phyloP scores from a whole-genome alignment of 2,113 vertebrate species.

The Passer montanus region DNA sequence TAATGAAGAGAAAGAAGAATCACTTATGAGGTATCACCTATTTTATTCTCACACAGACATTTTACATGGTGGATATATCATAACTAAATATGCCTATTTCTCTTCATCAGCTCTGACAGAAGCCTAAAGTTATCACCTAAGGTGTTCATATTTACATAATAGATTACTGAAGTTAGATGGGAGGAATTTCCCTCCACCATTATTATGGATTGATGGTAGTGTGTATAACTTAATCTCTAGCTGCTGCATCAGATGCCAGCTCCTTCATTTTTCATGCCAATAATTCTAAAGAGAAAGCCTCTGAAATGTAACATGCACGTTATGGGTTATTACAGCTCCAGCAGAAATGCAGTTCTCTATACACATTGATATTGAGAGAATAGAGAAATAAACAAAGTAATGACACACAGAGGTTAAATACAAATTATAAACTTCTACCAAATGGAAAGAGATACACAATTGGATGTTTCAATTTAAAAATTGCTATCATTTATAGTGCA shows the following conservation, averaged over 20 bases:
- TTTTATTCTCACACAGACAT: neutral
- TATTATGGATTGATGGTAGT: neutral
- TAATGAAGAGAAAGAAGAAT: constrained; percentile 11
- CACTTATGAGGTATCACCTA: neutral
- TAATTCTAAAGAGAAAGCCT: neutral
- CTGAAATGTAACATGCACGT: neutral
- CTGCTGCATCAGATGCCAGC: neutral
- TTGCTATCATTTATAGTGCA: neutral
- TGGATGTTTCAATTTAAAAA: neutral
- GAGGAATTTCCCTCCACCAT: neutral
- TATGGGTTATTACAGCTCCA: neutral
- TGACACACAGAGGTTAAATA: neutral
- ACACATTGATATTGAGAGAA: neutral
- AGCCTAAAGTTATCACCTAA: neutral
- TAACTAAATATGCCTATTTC: neutral
- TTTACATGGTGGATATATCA: neutral
- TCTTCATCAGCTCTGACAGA: neutral
- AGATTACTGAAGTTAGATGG: neutral
- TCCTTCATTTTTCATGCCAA: neutral
- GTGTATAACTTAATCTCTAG: neutral
- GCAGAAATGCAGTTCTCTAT: neutral
- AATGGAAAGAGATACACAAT: neutral
- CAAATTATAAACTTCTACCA: neutral
- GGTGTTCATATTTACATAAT: neutral
- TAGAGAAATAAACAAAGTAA: neutral